Evolutionary conservation across 2,113 vertebrate species (phyloP).

Genomic region (Eulacestoma nigropectus): DNA sequence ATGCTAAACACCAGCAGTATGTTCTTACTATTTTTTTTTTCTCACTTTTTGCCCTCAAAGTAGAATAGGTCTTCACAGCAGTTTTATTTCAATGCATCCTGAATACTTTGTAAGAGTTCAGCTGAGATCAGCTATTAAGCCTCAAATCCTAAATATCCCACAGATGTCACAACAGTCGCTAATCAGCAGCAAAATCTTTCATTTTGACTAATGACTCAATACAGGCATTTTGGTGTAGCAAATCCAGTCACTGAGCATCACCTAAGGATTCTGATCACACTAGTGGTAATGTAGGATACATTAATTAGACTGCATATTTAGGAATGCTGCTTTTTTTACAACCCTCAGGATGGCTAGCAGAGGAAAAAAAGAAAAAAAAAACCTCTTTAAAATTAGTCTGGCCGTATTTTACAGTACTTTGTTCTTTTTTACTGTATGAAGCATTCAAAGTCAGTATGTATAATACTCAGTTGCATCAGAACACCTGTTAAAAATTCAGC

Average conservation of each 20-base stretch:
- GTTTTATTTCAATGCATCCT: background rate
- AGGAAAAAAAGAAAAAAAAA: background rate
- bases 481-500: background rate
- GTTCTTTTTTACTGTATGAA: background rate
- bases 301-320: background rate
- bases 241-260: background rate
- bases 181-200: background rate
- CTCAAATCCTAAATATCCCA: background rate
- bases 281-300: background rate
- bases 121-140: background rate
- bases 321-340: background rate
- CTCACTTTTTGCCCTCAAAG: background rate
- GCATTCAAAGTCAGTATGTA: background rate
- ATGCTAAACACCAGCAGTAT: background rate
- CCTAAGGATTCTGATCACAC: background rate
- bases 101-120: background rate
- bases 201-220: background rate
- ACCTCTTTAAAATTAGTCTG: background rate
- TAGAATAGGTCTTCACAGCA: background rate
- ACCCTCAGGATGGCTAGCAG: background rate
- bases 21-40: background rate
- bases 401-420: background rate
- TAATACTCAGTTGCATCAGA: background rate
- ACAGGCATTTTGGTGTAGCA: background rate
- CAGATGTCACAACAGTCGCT: background rate